Percentiles rank a stretch among this genome's conserved stretches.
phyloP scores from a whole-genome alignment of 1,140 invertebrate species.

The Zaprionus vittiger region DNA sequence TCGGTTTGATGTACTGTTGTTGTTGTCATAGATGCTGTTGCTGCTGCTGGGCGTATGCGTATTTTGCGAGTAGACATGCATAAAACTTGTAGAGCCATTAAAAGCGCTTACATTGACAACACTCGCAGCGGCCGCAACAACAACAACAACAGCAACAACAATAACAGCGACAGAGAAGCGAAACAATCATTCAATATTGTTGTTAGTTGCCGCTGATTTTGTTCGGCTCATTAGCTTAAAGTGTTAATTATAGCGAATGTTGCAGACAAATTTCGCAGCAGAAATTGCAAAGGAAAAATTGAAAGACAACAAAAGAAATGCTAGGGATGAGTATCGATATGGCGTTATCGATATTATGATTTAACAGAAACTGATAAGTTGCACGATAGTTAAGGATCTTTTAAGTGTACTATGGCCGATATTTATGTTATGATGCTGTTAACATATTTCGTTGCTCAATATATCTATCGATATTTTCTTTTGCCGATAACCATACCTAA shows the following conservation, averaged over 20 bases:
- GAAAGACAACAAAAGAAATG: conserved; percentile 45
- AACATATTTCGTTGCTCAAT: too few relatives aligned
- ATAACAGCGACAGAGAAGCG: conserved; percentile 17
- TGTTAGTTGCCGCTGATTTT: conserved; percentile 46
- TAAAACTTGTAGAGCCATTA: conserved; percentile 67
- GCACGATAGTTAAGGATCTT: too few relatives aligned
- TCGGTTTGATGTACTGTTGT: conserved; percentile 24
- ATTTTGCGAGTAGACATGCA: conserved; percentile 61
- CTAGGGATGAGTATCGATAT: background rate
- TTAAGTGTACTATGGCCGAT: too few relatives aligned
- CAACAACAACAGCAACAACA: conserved; percentile 29
- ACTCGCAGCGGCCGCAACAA: conserved; percentile 18
- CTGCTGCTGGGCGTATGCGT: conserved; percentile 73
- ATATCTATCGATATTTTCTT: background rate
- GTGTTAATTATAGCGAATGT: conserved; percentile 76
- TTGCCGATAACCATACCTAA: conserved; percentile 31
- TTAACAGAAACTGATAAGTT: too few relatives aligned
- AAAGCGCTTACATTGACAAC: conserved; percentile 45
- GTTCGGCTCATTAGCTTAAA: conserved; percentile 49
- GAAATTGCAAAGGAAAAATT: conserved; percentile 25
- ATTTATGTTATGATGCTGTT: too few relatives aligned
- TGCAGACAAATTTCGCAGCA: conserved; percentile 30
- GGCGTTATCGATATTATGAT: background rate
- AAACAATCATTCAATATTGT: conserved; percentile 58
- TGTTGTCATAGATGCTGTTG: conserved; percentile 30